Conservation (phyloP, 2,113 vertebrate genomes). For the Rhizomys pruinosus region DNA sequence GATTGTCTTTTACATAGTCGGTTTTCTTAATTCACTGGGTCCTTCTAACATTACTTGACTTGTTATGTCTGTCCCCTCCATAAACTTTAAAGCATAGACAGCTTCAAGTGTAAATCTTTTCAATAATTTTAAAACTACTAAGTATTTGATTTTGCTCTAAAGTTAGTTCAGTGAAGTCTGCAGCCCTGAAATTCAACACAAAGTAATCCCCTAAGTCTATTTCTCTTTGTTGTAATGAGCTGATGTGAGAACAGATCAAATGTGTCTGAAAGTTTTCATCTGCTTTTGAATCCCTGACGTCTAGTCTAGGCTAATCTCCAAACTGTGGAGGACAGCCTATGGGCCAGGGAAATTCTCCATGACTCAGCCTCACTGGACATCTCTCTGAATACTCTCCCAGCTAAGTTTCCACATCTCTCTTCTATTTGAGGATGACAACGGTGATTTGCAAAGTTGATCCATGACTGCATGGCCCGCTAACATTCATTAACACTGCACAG, state of each 20-base stretch:
- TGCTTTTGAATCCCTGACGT: constrained; percentile 75
- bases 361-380: not conserved
- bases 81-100: constrained; percentile 24
- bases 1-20: not conserved
- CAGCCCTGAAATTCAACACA: constrained; percentile 72
- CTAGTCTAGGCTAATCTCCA: not conserved
- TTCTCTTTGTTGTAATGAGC: constrained; percentile 72
- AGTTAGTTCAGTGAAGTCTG: constrained; percentile 68
- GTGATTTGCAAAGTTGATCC: not conserved
- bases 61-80: not conserved
- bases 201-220: constrained; percentile 79
- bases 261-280: constrained; percentile 80
- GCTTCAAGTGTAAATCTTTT: constrained; percentile 50
- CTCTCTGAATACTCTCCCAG: not conserved
- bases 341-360: not conserved
- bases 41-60: not conserved
- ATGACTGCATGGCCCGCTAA: not conserved
- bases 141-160: constrained; percentile 63
- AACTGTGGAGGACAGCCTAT: not conserved
- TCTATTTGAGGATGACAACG: not conserved
- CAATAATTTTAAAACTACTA: constrained; percentile 50
- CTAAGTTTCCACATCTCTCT: not conserved
- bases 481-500: not conserved
- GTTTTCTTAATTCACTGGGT: not conserved
- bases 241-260: constrained; percentile 73